Evolutionary conservation across 1,140 invertebrate species (phyloP).

Genomic region (Vollenhovia emeryi): DNA sequence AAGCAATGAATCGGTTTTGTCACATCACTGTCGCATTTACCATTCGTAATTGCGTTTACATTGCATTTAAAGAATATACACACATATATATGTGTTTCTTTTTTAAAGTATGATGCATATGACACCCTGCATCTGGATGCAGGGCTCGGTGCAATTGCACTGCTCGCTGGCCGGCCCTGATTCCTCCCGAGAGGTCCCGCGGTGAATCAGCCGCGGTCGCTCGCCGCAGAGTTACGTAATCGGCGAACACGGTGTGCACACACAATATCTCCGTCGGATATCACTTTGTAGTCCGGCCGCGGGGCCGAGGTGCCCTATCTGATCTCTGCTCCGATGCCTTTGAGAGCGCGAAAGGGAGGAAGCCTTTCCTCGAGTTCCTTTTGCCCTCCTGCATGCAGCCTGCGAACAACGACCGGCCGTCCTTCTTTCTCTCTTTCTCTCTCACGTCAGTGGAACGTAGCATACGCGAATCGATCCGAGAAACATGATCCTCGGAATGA

Average conservation of each 20-base stretch:
- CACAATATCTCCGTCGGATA: conserved; percentile 79
- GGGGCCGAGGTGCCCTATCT: conserved; percentile 75
- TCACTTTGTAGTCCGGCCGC: conserved; percentile 81
- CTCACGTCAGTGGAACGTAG: conserved; percentile 1
- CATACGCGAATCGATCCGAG: conserved; percentile 51
- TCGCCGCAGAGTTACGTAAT: conserved; percentile 77
- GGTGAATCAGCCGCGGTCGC: conserved; percentile 70
- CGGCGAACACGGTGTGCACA: conserved; percentile 70
- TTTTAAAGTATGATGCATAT: neutral
- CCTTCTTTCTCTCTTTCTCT: neutral
- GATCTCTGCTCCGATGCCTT: conserved; percentile 77
- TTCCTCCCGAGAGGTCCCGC: conserved; percentile 27
- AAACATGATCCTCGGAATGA: conserved; percentile 53
- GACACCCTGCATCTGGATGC: neutral
- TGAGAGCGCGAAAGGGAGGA: conserved; percentile 71
- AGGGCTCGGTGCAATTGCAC: conserved; percentile 15
- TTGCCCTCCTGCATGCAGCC: conserved; percentile 34
- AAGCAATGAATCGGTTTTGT: neutral
- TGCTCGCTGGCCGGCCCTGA: conserved; percentile 22
- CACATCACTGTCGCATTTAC: neutral
- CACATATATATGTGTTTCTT: neutral
- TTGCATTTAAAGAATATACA: neutral
- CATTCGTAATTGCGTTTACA: neutral
- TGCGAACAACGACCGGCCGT: neutral
- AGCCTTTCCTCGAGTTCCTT: conserved; percentile 63